A percentile compares a stretch with the other conserved stretches of the same genome.
Conservation (phyloP, 2,888 invertebrate genomes). For the Oxytorus armatus region DNA sequence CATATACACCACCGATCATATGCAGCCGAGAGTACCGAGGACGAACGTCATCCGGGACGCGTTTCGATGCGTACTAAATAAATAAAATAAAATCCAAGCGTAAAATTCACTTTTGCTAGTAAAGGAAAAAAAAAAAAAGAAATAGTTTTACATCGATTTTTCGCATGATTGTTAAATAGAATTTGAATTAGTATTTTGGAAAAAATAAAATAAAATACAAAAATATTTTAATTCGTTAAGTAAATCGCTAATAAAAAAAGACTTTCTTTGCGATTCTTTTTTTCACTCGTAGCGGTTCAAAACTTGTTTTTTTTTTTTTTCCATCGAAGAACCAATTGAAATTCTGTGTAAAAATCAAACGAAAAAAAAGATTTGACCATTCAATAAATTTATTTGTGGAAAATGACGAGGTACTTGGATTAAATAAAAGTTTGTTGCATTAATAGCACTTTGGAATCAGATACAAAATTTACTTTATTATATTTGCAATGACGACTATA, state of each 20-base stretch:
- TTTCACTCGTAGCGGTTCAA: neutral
- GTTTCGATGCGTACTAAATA: conserved; percentile 15
- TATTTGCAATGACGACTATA: conserved; percentile 5
- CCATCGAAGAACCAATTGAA: too few species aligned
- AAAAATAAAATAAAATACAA: too few species aligned
- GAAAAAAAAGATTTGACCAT: neutral
- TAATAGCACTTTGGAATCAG: too few species aligned
- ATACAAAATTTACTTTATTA: too few species aligned
- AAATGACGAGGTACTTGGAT: too few species aligned
- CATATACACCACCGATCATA: conserved; percentile 24
- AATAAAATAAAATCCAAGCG: conserved; percentile 25
- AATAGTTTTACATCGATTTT: neutral
- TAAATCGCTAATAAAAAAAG: too few species aligned
- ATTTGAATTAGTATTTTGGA: neutral
- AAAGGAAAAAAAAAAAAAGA: conserved; percentile 1
- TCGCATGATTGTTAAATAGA: neutral
- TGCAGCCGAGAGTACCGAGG: conserved; percentile 20
- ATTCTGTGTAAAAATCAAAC: too few species aligned
- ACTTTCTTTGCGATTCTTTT: too few species aligned
- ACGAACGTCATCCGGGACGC: conserved; percentile 51
- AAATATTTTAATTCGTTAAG: neutral
- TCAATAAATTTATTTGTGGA: too few species aligned
- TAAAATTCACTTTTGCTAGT: conserved; percentile 10
- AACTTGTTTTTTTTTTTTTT: neutral
- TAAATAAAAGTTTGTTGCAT: too few species aligned